phyloP scores from a whole-genome alignment of 2,888 invertebrate species.

The Harmothoe impar region DNA sequence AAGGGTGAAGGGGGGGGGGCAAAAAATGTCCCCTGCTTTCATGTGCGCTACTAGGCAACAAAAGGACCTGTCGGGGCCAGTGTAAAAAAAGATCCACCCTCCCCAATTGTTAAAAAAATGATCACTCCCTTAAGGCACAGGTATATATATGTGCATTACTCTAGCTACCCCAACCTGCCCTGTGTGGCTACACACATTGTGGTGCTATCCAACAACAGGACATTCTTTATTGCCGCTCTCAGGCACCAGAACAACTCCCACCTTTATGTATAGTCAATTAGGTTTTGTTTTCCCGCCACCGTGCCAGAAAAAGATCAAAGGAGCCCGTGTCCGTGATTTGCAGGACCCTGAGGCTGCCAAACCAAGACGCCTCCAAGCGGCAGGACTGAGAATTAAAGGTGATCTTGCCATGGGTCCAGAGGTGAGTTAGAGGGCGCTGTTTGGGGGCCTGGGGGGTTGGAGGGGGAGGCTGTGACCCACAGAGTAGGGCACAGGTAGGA shows the following conservation, averaged over 20 bases:
- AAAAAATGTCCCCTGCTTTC: too few species aligned
- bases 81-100: too few species aligned
- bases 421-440: background rate
- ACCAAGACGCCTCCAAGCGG: background rate
- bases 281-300: conserved; percentile 16
- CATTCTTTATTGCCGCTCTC: background rate
- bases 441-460: background rate
- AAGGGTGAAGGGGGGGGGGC: too few species aligned
- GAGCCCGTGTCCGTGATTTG: background rate
- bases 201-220: background rate
- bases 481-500: background rate
- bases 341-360: background rate
- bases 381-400: background rate
- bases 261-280: conserved; percentile 14
- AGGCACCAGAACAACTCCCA: background rate
- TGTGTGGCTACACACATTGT: too few species aligned
- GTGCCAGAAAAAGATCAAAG: conserved; percentile 36
- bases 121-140: too few species aligned
- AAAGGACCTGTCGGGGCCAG: too few species aligned
- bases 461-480: background rate
- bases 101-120: too few species aligned
- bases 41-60: too few species aligned
- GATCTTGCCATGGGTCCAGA: background rate
- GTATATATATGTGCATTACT: too few species aligned
- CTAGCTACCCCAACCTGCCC: too few species aligned